Evolutionary conservation across 2,113 vertebrate genomes (phyloP), one percentile per base, ranked within the genome.

Genomic region (Cacatua alba): DNA sequence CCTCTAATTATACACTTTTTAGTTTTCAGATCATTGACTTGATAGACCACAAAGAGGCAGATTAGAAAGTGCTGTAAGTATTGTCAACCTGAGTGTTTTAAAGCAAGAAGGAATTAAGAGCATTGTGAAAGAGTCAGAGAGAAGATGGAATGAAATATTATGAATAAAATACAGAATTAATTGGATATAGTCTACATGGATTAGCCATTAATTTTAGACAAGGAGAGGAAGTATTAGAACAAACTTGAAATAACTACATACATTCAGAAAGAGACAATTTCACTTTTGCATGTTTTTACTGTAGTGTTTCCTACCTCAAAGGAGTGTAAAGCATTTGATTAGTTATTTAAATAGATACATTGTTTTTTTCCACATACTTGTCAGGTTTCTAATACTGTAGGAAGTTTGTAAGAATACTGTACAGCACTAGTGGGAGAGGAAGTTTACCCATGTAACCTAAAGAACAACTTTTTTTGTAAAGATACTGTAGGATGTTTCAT

Each of bases 11-110:
- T 52, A 88, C 81, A 82, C 87, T 87, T 37, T 9, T 70, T 65
- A 26, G 44, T 90, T 86, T 89, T 84, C 97, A 97, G 93, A 88
- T 96, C 96, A 90, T 96, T 97, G 97, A 37, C 90, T 96, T 92
- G 85, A 95, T 96, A 81, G 95, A 88, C 92, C 92, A 82, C 93
- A 62, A 60, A 96, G 95, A 97, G 87, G 93, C 94, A 95, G 97
- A 92, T 92, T 11, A 93, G 96, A 90, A 74, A 46, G 39, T 43
- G 41, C 84, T 44, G n/a, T 49, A 65, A 84, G 80, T 65, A 82
- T n/a, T 39, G 33, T 37, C 86, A 90, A 4, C 78, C 46, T 39
- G 68, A 67, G 78, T 10, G n/a, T 77, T 86, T 43, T 68, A 35
- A 93, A 71, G 74, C 87, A 29, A 24, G 88, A 65, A 92, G 82